Conservation (phyloP, 2,888 invertebrate genomes). For the Polyommatus iphigenia region DNA sequence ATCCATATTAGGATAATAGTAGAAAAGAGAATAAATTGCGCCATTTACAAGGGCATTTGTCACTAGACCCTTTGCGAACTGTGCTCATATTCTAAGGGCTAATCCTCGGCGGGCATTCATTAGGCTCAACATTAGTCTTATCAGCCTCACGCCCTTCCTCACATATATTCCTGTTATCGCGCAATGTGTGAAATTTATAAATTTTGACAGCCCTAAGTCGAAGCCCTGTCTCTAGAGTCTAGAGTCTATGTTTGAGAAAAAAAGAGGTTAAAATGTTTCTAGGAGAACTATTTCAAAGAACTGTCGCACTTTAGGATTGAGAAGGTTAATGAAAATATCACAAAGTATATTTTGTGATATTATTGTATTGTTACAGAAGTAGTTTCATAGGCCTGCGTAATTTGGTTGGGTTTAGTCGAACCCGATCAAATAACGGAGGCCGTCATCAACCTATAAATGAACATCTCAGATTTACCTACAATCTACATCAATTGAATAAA, state of each 20-base stretch:
- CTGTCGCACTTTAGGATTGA: too few relatives aligned
- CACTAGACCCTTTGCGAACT: conserved; percentile 67
- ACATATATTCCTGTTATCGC: conserved; percentile 53
- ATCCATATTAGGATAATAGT: conserved; percentile 7
- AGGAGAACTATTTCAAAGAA: too few relatives aligned
- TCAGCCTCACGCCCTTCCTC: conserved; percentile 56
- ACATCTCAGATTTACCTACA: too few relatives aligned
- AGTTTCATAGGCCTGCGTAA: too few relatives aligned
- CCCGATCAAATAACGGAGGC: too few relatives aligned
- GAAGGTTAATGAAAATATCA: too few relatives aligned
- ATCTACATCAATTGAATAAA: too few relatives aligned
- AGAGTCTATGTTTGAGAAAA: background rate
- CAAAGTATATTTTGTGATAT: too few relatives aligned
- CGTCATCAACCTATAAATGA: too few relatives aligned
- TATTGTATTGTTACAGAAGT: too few relatives aligned
- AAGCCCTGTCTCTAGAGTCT: background rate
- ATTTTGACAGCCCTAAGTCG: conserved; percentile 16
- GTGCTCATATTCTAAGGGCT: conserved; percentile 77
- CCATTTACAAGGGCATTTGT: conserved; percentile 65
- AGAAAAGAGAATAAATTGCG: conserved; percentile 54
- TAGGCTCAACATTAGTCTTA: conserved; percentile 67
- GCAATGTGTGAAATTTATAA: conserved; percentile 8
- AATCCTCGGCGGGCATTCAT: conserved; percentile 73
- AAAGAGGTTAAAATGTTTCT: background rate
- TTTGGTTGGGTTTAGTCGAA: too few relatives aligned